Percentiles rank a stretch among this genome's conserved stretches.
Evolutionary conservation across 2,113 vertebrate species (phyloP).

Genomic region (Colius striatus): DNA sequence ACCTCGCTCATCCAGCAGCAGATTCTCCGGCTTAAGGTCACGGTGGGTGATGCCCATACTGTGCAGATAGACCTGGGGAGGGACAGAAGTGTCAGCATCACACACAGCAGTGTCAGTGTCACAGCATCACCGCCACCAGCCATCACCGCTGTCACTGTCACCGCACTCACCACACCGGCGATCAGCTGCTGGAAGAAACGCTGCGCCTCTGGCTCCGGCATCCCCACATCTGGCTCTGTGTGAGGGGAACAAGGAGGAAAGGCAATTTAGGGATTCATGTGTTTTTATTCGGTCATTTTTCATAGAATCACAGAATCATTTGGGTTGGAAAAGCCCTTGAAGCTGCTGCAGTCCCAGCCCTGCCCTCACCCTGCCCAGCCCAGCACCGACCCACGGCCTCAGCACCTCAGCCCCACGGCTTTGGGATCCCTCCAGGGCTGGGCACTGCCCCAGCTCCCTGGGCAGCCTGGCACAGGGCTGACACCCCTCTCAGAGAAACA

Average conservation of each 20-base stretch:
- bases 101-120: no score
- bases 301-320: no score
- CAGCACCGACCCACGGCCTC: no score
- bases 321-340: no score
- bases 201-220: constrained; percentile 92
- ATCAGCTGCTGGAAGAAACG: constrained; percentile 94
- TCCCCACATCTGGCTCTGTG: constrained; percentile 89
- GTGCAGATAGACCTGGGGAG: constrained; percentile 89
- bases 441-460: no score
- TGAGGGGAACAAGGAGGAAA: accelerated
- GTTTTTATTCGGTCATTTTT: no score
- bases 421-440: no score
- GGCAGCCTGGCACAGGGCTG: no score
- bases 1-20: constrained; percentile 95
- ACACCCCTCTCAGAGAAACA: no score
- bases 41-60: constrained; percentile 92
- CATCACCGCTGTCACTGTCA: accelerated
- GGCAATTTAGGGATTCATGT: accelerated
- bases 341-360: no score
- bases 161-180: constrained; percentile 88
- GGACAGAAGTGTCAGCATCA: neutral
- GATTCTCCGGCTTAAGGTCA: constrained; percentile 97
- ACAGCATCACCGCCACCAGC: accelerated
- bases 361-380: no score
- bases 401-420: no score